Percentiles rank a stretch among this genome's conserved stretches.
Evolutionary conservation across 2,888 invertebrate species (phyloP).

Genomic region (Belgica antarctica): DNA sequence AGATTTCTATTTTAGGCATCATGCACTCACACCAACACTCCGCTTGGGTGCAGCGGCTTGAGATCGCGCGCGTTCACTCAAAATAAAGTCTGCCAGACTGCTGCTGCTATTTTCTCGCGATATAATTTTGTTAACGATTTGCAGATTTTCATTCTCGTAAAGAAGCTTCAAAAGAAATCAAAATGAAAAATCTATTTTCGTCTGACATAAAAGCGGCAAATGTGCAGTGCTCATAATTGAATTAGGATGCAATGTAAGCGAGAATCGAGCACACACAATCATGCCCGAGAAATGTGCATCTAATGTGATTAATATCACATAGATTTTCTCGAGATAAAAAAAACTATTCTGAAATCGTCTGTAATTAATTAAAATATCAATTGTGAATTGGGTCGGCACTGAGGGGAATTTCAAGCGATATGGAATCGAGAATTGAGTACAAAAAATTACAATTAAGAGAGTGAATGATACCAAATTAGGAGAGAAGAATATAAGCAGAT

Average conservation of each 20-base stretch:
- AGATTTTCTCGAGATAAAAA: neutral
- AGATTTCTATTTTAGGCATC: slow-evolving; percentile 40
- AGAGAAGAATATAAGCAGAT: slow-evolving; percentile 1
- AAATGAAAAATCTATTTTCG: slow-evolving; percentile 17
- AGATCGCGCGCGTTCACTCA: neutral
- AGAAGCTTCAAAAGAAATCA: neutral
- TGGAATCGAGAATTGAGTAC: neutral
- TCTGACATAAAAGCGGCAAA: slow-evolving; percentile 12
- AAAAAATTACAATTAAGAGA: neutral
- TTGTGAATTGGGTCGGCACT: slow-evolving; percentile 5
- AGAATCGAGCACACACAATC: slow-evolving; percentile 26
- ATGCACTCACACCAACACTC: slow-evolving; percentile 41
- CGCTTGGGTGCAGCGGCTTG: slow-evolving; percentile 38
- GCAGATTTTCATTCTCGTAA: slow-evolving; percentile 18
- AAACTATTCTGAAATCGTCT: slow-evolving; percentile 17
- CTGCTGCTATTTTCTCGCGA: no score
- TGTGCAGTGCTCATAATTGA: neutral
- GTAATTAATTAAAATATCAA: slow-evolving; percentile 36
- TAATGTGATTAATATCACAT: slow-evolving; percentile 31
- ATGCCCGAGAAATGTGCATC: neutral
- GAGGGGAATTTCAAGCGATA: neutral
- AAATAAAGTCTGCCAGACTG: no score
- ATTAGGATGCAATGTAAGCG: neutral
- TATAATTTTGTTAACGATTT: slow-evolving; percentile 23
- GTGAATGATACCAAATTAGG: slow-evolving; percentile 35